phyloP scores from a whole-genome alignment of 92 coral and sea anemone species.

The Anthopleura xanthogrammica region DNA sequence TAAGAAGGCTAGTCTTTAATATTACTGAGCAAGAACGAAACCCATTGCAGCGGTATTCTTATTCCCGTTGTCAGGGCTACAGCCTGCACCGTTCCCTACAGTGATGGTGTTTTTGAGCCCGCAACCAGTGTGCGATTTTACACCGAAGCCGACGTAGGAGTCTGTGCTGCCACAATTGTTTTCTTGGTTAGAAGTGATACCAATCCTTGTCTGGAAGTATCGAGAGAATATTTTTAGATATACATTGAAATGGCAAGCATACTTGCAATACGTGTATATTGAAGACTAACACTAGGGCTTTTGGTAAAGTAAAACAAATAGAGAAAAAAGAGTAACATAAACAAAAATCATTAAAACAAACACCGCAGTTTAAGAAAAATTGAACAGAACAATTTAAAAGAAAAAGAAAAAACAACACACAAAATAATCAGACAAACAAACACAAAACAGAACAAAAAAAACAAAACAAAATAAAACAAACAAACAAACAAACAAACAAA shows the following conservation, averaged over 20 bases:
- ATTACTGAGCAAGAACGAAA: slow-evolving; percentile 13
- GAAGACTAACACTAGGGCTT: too few species aligned
- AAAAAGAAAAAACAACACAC: too few species aligned
- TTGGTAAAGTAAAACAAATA: neutral
- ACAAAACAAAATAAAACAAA: too few species aligned
- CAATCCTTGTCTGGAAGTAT: slow-evolving; percentile 15
- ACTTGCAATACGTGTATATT: too few species aligned
- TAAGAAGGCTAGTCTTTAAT: too few species aligned
- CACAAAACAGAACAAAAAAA: too few species aligned
- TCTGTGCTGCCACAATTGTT: slow-evolving; percentile 2
- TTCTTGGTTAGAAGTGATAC: slow-evolving; percentile 10
- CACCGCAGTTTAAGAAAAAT: too few species aligned
- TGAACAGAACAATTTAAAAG: too few species aligned
- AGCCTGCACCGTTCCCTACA: slow-evolving; percentile 5
- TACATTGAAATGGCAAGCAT: neutral
- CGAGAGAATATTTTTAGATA: neutral
- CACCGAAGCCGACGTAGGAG: slow-evolving; percentile 19
- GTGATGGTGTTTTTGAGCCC: neutral
- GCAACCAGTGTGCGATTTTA: neutral
- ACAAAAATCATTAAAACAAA: too few species aligned
- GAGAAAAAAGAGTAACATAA: too few species aligned
- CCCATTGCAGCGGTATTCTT: slow-evolving; percentile 8
- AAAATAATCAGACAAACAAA: too few species aligned
- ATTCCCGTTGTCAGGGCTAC: slow-evolving; percentile 14
- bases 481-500: too few species aligned